Conservation (phyloP, 2,113 vertebrate genomes). For the Trogon surrucura region DNA sequence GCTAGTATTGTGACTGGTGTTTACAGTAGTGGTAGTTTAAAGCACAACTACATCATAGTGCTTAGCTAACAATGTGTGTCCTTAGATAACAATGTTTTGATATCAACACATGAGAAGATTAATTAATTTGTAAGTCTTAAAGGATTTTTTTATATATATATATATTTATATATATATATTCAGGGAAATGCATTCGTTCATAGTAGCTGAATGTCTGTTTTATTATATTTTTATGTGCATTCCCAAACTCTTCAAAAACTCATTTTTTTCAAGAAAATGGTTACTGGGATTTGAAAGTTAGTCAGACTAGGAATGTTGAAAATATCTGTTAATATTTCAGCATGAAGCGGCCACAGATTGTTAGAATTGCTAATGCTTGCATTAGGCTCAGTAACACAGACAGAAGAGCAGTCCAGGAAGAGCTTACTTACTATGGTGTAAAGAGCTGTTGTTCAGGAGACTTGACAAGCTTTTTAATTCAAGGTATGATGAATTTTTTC, state of each 20-base stretch:
- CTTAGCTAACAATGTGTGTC: background rate
- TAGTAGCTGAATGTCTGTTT: background rate
- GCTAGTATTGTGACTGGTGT: background rate
- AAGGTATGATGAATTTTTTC: background rate
- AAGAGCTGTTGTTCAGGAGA: background rate
- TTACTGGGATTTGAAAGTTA: background rate
- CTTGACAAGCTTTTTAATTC: background rate
- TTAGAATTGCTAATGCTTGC: background rate
- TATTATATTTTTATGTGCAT: background rate
- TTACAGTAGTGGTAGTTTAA: background rate
- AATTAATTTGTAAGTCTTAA: background rate
- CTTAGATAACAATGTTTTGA: background rate
- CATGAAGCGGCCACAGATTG: rapidly evolving
- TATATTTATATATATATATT: no score
- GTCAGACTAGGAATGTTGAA: background rate
- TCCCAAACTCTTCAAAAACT: background rate
- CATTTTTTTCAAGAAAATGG: rapidly evolving
- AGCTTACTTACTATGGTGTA: background rate
- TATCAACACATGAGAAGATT: background rate
- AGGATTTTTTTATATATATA: background rate
- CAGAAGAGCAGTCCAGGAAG: background rate
- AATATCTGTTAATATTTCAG: background rate
- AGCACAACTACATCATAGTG: background rate
- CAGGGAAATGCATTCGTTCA: background rate
- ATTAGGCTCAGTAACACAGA: background rate